phyloP scores from a whole-genome alignment of 2,888 invertebrate genomes.

The Aethes cnicana region DNA sequence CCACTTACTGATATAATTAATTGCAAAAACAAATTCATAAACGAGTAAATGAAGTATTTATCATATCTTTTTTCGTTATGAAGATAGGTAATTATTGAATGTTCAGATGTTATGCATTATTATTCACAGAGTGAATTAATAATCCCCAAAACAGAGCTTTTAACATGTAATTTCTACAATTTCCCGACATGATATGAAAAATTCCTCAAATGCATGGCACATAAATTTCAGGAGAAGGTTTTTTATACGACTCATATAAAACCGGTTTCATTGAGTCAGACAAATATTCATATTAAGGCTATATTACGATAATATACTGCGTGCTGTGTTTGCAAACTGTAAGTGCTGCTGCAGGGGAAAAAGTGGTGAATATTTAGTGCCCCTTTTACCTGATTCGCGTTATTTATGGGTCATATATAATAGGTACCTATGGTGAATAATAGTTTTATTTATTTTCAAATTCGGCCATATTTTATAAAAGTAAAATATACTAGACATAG shows the following conservation, averaged over 20 bases:
- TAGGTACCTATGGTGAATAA: no score
- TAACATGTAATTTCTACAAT: slow-evolving; percentile 45
- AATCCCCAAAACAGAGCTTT: no score
- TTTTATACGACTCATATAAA: slow-evolving; percentile 64
- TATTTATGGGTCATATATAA: slow-evolving; percentile 27
- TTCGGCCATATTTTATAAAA: no score
- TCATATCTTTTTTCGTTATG: no score
- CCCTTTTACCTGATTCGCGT: slow-evolving; percentile 21
- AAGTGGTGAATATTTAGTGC: slow-evolving; percentile 21
- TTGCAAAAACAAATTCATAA: no score
- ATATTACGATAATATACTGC: slow-evolving; percentile 58
- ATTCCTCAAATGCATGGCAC: slow-evolving; percentile 59
- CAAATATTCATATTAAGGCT: slow-evolving; percentile 74
- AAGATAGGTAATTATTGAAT: no score
- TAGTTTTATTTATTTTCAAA: no score
- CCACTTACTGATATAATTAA: no score
- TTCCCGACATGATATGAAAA: slow-evolving; percentile 62
- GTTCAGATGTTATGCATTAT: no score
- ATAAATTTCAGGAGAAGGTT: slow-evolving; percentile 67
- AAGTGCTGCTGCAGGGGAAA: slow-evolving; percentile 40
- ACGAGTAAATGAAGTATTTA: no score
- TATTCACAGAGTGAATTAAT: no score
- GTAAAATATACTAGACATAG: no score
- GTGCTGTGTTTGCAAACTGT: slow-evolving; percentile 46
- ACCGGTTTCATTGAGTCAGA: slow-evolving; percentile 80